A percentile compares a stretch with the other conserved stretches of the same genome.
Evolutionary conservation across 1,140 invertebrate genomes (phyloP).

Genomic region (Micrasema minimum): DNA sequence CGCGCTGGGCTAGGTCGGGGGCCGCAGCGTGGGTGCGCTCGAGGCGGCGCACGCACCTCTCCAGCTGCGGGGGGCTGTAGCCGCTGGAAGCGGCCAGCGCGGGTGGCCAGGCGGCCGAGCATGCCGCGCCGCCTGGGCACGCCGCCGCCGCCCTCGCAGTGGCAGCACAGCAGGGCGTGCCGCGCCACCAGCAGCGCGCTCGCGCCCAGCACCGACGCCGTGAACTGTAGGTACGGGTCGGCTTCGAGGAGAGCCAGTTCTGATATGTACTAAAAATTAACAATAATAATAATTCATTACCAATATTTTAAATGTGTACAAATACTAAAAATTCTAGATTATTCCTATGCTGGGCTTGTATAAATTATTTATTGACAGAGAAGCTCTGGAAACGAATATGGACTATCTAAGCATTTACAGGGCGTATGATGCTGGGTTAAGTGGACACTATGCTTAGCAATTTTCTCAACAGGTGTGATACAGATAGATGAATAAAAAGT

Average conservation of each 20-base stretch:
- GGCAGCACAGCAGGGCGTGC: constrained; percentile 51
- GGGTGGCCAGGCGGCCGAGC: constrained; percentile 75
- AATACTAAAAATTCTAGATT: no score
- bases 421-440: no score
- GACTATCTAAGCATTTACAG: no score
- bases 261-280: constrained; percentile 81
- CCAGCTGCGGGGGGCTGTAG: constrained; percentile 76
- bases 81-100: constrained; percentile 74
- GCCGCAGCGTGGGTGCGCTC: constrained; percentile 77
- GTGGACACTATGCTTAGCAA: no score
- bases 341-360: no score
- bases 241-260: constrained; percentile 88
- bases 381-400: no score
- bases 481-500: no score
- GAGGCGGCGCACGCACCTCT: constrained; percentile 75
- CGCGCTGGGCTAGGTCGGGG: constrained; percentile 76
- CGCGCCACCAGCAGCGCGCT: constrained; percentile 82
- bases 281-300: no score
- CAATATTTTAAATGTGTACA: no score
- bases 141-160: constrained; percentile 37
- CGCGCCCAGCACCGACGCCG: constrained; percentile 87
- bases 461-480: no score
- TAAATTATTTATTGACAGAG: no score
- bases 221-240: constrained; percentile 83
- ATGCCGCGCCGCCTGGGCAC: constrained; percentile 57